Evolutionary conservation across 2,888 invertebrate species (phyloP).

Genomic region (Acanthoscelides obtectus): DNA sequence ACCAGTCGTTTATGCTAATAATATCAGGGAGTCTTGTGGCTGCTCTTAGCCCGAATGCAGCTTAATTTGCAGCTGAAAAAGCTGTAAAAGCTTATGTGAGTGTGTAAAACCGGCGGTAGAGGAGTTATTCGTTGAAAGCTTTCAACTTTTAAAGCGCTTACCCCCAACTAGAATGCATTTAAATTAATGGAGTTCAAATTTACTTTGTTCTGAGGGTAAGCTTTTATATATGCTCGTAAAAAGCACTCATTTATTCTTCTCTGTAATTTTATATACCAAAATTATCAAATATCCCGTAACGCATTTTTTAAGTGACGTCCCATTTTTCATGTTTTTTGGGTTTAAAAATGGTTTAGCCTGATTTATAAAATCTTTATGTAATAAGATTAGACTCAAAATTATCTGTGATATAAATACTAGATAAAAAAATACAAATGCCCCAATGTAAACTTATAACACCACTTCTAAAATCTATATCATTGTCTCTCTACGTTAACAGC

Average conservation of each 20-base stretch:
- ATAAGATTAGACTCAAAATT: too few relatives aligned
- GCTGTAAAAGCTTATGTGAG: background rate
- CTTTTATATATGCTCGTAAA: background rate
- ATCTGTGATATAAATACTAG: too few relatives aligned
- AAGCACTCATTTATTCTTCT: background rate
- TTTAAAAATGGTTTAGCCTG: too few relatives aligned
- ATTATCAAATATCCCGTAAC: too few relatives aligned
- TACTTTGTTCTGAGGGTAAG: background rate
- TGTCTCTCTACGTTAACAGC: too few relatives aligned
- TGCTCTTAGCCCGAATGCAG: background rate
- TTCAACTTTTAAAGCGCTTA: background rate
- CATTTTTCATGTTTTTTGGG: too few relatives aligned
- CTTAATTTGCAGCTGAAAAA: background rate
- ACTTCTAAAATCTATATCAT: too few relatives aligned
- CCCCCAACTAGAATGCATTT: background rate
- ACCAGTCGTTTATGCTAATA: background rate
- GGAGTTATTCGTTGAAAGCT: background rate
- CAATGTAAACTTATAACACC: too few relatives aligned
- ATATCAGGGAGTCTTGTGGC: background rate
- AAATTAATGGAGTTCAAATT: background rate
- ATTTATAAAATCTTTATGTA: too few relatives aligned
- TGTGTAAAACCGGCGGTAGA: background rate
- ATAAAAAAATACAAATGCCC: too few relatives aligned
- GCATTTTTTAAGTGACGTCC: too few relatives aligned
- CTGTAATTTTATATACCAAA: background rate